Base-by-base conservation (phyloP, 2,113 vertebrate genomes). In the Salvelinus namaycush region DNA sequence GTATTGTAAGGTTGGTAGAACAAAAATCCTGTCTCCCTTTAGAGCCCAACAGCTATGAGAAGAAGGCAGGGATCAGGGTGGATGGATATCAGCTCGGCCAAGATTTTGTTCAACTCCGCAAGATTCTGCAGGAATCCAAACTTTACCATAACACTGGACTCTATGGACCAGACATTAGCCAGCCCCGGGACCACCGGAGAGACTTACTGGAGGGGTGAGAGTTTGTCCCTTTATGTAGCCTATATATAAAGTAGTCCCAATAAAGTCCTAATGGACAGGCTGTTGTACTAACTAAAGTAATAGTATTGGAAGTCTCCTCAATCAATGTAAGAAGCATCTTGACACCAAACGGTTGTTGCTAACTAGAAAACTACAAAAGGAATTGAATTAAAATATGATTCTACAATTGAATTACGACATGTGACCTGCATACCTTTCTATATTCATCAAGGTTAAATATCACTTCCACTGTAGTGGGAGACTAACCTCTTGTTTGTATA, bases 31-130 rank as follows among this genome's bases (percentile, higher is more conserved):
- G 5, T 73, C 0, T 71, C 49, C 68, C 49, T 68, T 68, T 85
- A 99, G 98, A 99, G 78, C 98, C 98, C 2, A 99, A 99, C 83
- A 99, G 97, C 88, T 99, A 93, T 75, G 87, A 89, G 88, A 97
- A 96, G 90, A 99, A 98, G 77, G 93, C 96, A 0, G 95, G 95
- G 18, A 59, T 97, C 74, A 92, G 87, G 34, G 86, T 99, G 0
- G 86, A 94, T 0, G 97, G 98, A 1, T 67, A 64, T 6, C 97
- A 99, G 91, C 92, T 99, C 22, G 98, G 98, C 5, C 74, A 90
- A 83, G 98, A 99, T 62, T 99, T 99, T 70, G 69, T 91, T 16
- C 87, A 74, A 8, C 90, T 99, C 73, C 92, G 86, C 18, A 88
- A 88, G 0, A 94, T 99, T 49, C 88, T 99, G 84, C 83, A 72